phyloP scores from a whole-genome alignment of 2,888 invertebrate genomes.

The Yponomeuta malinellus region DNA sequence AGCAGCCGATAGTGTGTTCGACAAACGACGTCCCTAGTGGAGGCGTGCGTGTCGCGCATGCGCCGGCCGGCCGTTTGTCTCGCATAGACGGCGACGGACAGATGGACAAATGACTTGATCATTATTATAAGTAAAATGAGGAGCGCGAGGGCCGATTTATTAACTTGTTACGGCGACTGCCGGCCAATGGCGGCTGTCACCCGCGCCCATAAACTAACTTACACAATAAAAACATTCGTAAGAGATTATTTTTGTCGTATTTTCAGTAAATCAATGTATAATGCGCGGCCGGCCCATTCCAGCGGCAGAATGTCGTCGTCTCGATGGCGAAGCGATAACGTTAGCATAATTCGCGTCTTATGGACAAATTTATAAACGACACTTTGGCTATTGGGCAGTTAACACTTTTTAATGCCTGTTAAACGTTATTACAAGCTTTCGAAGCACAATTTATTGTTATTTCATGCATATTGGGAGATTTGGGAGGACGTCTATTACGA shows the following conservation, averaged over 20 bases:
- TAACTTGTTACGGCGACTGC: slow-evolving; percentile 4
- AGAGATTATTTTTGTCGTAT: background rate
- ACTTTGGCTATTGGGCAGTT: background rate
- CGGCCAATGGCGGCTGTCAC: background rate
- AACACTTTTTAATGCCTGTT: slow-evolving; percentile 3
- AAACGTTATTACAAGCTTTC: slow-evolving; percentile 1
- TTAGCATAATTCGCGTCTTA: slow-evolving; percentile 1
- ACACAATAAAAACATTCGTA: background rate
- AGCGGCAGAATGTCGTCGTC: background rate
- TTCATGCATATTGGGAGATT: background rate
- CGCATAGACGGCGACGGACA: background rate
- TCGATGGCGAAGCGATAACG: background rate
- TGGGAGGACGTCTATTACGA: background rate
- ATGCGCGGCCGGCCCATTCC: background rate
- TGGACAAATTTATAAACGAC: background rate
- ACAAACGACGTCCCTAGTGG: background rate
- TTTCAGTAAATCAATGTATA: background rate
- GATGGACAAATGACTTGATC: slow-evolving; percentile 11
- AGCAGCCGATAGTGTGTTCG: slow-evolving; percentile 10
- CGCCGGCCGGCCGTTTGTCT: slow-evolving; percentile 9
- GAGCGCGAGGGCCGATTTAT: slow-evolving; percentile 3
- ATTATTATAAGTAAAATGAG: slow-evolving; percentile 11
- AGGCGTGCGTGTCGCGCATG: background rate
- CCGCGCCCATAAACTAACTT: background rate
- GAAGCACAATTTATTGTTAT: slow-evolving; percentile 2